Conservation (phyloP, 2,113 vertebrate species). For the Gila orcuttii region DNA sequence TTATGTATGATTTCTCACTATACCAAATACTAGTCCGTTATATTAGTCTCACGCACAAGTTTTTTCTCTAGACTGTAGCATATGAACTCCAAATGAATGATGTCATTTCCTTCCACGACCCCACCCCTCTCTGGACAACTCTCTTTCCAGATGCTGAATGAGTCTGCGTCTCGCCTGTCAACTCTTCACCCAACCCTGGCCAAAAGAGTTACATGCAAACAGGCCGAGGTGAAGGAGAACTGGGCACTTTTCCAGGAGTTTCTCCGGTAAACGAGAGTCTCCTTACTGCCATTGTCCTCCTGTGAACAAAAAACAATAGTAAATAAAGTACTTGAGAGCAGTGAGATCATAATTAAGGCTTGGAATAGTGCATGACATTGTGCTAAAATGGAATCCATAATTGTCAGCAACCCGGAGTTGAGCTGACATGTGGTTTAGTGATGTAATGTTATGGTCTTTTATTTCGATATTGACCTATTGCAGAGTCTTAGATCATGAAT, state of each 20-base stretch:
- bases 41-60: not conserved
- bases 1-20: not conserved
- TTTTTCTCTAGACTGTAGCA: constrained; percentile 10
- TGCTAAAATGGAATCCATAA: not conserved
- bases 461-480: not conserved
- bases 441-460: constrained; percentile 30
- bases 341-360: not conserved
- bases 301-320: constrained; percentile 11
- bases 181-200: constrained; percentile 76
- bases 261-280: constrained; percentile 64
- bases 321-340: not conserved
- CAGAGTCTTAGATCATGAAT: not conserved
- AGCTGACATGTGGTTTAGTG: constrained; percentile 24
- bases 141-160: constrained; percentile 74
- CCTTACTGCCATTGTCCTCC: constrained; percentile 1
- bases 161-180: constrained; percentile 73
- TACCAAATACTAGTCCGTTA: not conserved
- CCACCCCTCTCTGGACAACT: constrained; percentile 30
- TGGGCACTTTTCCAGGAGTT: constrained; percentile 73
- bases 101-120: constrained; percentile 53
- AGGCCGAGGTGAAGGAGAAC: constrained; percentile 71
- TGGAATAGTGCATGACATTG: not conserved
- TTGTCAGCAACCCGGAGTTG: not conserved
- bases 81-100: constrained; percentile 51
- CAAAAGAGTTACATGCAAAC: constrained; percentile 67